These are phyloP conservation scores for Bombylius discolor DNA, from an alignment of 2,888 invertebrate genomes.

Conservation along the genomic window DNA sequence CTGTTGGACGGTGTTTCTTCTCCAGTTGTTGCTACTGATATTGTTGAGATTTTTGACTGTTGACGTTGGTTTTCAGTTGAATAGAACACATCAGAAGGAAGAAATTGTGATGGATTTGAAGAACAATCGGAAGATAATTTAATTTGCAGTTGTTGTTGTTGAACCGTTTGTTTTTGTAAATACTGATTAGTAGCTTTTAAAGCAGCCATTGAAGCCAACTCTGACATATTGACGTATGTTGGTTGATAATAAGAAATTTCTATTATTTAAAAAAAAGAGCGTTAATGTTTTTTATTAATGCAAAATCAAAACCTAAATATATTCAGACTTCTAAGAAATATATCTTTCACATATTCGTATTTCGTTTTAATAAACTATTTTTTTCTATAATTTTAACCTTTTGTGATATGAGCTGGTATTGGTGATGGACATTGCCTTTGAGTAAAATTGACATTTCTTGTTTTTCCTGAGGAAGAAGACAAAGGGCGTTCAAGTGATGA, in stretches of 20 bases:
- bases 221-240: slow-evolving; percentile 85
- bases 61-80: slow-evolving; percentile 16
- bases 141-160: slow-evolving; percentile 34
- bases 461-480: slow-evolving; percentile 46
- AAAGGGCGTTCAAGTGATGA: slow-evolving; percentile 74
- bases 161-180: slow-evolving; percentile 25
- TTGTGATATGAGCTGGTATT: slow-evolving; percentile 62
- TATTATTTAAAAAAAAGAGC: slow-evolving; percentile 1
- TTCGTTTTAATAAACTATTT: neutral
- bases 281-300: neutral
- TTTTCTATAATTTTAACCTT: slow-evolving; percentile 39
- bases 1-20: slow-evolving; percentile 30
- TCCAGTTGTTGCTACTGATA: slow-evolving; percentile 5
- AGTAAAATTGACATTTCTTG: slow-evolving; percentile 30
- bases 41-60: slow-evolving; percentile 2
- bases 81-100: slow-evolving; percentile 24
- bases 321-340: no score
- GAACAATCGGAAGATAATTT: slow-evolving; percentile 9
- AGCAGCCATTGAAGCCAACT: slow-evolving; percentile 70
- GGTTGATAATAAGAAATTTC: slow-evolving; percentile 43
- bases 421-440: slow-evolving; percentile 52
- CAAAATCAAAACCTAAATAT: no score
- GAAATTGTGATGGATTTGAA: slow-evolving; percentile 25
- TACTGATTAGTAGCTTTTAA: slow-evolving; percentile 50
- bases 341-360: no score